Percentiles rank a stretch among this genome's conserved stretches.
Evolutionary conservation across 2,113 vertebrate genomes (phyloP).

Genomic region (Recurvirostra avosetta): DNA sequence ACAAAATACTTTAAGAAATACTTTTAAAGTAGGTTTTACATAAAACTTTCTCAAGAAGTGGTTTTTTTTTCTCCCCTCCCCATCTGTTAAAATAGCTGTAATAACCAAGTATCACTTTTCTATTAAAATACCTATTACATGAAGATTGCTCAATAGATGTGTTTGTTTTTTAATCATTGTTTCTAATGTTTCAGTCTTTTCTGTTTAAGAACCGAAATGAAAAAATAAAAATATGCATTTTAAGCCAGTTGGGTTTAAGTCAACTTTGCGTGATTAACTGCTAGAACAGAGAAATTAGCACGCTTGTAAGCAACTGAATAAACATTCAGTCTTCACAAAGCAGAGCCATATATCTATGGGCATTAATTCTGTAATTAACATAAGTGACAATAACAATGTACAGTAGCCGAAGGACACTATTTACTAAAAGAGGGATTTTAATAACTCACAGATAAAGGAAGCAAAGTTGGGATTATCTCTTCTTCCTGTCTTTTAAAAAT

Average conservation of each 20-base stretch:
- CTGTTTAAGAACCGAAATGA: background rate
- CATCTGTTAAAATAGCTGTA: background rate
- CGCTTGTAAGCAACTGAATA: background rate
- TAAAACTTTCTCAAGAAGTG: background rate
- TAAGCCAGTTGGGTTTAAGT: background rate
- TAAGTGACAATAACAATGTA: background rate
- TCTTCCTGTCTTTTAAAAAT: slow-evolving; percentile 8
- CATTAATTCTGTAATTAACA: background rate
- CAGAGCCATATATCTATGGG: background rate
- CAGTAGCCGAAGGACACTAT: background rate
- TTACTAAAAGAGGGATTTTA: background rate
- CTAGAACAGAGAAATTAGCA: background rate
- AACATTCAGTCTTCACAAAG: background rate
- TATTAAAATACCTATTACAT: background rate
- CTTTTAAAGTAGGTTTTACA: background rate
- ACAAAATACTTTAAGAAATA: background rate
- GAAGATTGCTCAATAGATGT: background rate
- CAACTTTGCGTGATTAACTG: background rate
- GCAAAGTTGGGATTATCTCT: background rate
- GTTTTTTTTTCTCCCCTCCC: background rate
- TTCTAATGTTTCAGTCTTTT: background rate
- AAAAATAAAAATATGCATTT: background rate
- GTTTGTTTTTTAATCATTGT: background rate
- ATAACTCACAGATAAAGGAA: background rate
- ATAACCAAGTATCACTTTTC: background rate